Percentiles rank a stretch among this genome's conserved stretches.
Conservation (phyloP, 2,797 vertebrate genomes). For the Bovichtus variegatus region DNA sequence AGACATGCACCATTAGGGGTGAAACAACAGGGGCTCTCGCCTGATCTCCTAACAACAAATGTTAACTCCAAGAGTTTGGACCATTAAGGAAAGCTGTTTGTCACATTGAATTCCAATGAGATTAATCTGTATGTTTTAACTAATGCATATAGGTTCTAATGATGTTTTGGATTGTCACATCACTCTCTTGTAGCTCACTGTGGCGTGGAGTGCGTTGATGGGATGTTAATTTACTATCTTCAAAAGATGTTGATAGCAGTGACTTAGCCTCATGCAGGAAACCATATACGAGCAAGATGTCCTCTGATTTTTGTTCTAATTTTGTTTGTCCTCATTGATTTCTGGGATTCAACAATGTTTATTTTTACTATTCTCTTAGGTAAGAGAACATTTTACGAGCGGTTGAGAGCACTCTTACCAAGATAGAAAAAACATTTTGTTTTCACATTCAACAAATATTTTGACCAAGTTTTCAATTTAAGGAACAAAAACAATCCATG, state of each 20-base stretch:
- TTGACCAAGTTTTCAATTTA: too few species aligned
- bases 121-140: conserved; percentile 35
- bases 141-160: conserved; percentile 24
- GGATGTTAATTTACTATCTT: conserved; percentile 31
- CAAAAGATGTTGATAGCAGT: conserved; percentile 13
- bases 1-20: conserved; percentile 69
- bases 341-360: too few species aligned
- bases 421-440: too few species aligned
- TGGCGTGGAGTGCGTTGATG: not conserved
- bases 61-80: conserved; percentile 43
- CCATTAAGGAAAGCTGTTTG: conserved; percentile 58
- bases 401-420: too few species aligned
- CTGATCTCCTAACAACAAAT: conserved; percentile 55
- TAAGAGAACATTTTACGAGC: too few species aligned
- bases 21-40: conserved; percentile 55
- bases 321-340: too few species aligned
- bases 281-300: too few species aligned
- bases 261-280: not conserved
- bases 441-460: too few species aligned
- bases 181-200: conserved; percentile 23
- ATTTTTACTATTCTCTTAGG: too few species aligned
- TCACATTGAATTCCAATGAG: conserved; percentile 42
- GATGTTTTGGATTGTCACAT: conserved; percentile 29
- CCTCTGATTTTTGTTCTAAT: too few species aligned
- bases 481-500: too few species aligned